phyloP scores from a whole-genome alignment of 2,113 vertebrate species.

The Pardalotus punctatus region DNA sequence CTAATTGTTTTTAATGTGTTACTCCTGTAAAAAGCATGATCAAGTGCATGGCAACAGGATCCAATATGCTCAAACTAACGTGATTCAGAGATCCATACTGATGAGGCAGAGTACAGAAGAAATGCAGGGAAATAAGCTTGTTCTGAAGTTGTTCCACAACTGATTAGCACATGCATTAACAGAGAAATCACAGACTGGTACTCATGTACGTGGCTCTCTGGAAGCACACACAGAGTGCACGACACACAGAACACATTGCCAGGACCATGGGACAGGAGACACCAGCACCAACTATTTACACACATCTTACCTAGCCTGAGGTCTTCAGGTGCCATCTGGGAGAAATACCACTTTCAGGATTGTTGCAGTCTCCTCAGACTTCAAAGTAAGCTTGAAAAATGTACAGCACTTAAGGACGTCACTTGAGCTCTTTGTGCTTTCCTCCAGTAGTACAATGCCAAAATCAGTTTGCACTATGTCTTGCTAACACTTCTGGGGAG shows the following conservation, averaged over 20 bases:
- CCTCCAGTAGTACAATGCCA: not conserved
- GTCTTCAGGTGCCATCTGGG: not conserved
- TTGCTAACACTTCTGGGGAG: not conserved
- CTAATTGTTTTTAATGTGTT: not conserved
- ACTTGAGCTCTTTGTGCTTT: rapidly evolving
- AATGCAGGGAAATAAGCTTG: not conserved
- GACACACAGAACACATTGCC: not conserved
- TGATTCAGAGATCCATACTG: not conserved
- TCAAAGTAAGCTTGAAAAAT: not conserved
- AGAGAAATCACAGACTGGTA: not conserved
- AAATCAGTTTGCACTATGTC: not conserved
- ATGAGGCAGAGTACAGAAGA: not conserved
- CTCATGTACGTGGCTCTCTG: not conserved
- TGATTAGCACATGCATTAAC: not conserved
- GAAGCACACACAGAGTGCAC: rapidly evolving
- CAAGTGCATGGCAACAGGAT: not conserved
- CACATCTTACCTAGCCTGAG: not conserved
- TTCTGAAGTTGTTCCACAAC: not conserved
- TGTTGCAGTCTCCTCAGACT: not conserved
- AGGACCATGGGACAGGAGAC: rapidly evolving
- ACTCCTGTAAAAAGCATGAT: not conserved
- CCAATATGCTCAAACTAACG: rapidly evolving
- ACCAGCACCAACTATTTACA: not conserved
- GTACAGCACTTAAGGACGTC: not conserved
- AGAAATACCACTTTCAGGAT: not conserved